Evolutionary conservation across 1,140 invertebrate species (phyloP), one percentile per base, ranked within the genome.

Genomic region (Stegodyphus dumicola): DNA sequence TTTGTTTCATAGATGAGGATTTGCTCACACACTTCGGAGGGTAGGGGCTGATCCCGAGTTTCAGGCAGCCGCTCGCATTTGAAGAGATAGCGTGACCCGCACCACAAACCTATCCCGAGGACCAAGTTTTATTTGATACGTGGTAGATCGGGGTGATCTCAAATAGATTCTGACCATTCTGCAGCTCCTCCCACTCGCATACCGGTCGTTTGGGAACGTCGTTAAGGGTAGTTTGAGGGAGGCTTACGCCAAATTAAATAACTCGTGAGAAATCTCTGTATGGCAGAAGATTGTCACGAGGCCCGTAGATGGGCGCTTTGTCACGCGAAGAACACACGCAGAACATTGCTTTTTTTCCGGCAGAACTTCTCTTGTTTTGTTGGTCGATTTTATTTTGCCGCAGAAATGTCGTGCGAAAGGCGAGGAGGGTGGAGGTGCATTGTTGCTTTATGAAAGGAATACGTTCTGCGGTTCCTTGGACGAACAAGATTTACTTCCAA

Each of bases 151-250:
- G 49, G 80, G 74, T 60, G 15, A 75, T 75, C 60, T 71, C 71
- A 83, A 83, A 83, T 83, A 83, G 80, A 83, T 83, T 83, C 80
- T 83, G 80, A 83, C 80, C 80, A 83, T 75, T 75, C 70, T 49
- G 60, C 60, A 17, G 67, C 18, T 69, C 78, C 78, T 73, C 78
- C 78, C 69, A 71, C 78, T 73, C 69, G 18, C 66, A 53, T 17
- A 60, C 71, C 48, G 60, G 60, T 70, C 66, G 52, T 79, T 79
- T 79, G 69, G 79, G 80, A 81, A 33, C 67, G 66, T 83, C 80
- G 80, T 83, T 74, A 80, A 64, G 78, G 70, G 71, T 60, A 75
- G 80, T 74, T 75, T 69, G 49, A 15, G 56, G 76, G 77, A 73
- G 53, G 78, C 67, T 71, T 71, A 80, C 33, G 60, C 80, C 60